Evolutionary conservation across 2,888 invertebrate genomes (phyloP), one percentile per base, ranked within the genome.

Genomic region (Horisme vitalbata): DNA sequence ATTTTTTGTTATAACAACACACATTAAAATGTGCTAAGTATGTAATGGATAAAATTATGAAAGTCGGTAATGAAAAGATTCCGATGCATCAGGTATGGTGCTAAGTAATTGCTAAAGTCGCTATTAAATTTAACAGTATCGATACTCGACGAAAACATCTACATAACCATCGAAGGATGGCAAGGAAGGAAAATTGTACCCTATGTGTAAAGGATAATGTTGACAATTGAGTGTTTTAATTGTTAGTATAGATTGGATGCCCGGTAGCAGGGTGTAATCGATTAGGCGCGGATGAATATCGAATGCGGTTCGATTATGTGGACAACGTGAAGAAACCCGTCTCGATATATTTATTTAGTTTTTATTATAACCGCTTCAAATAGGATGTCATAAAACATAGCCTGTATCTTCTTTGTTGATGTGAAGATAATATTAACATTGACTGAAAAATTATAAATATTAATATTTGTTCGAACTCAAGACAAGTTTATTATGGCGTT

Each of bases 221-320:
- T 30, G 5, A 14, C 8, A 20, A 46, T 48, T 27, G 10, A 21
- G 1, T 24, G 28, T 3, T 9, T 34, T n/a, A 20, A 28, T 35
- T 36, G 30, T 14, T 18, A 44, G 36, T 53, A 58, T 59, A 57
- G 51, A 56, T 56, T 52, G 57, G 58, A 64, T 68, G 66, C 60
- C 73, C 83, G 72, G 83, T 79, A 83, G 83, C 77, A 69, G 54
- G 63, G 45, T 61, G 45, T 66, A 83, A 85, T 83, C 78, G 73
- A 81, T 83, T 81, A 60, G 74, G 54, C 57, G 67, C 68, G 78
- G 74, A 61, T 61, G 53, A 62, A 70, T 65, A 68, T 70, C 60
- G 63, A 59, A 58, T 56, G 61, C 57, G 55, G 60, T 65, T 69
- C 66, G 63, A 68, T 67, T 68, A 71, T 68, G 59, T 65, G 56